A percentile compares a stretch with the other conserved stretches of the same genome.
Evolutionary conservation across 2,888 invertebrate species (phyloP).

Genomic region (Eurois occulta): DNA sequence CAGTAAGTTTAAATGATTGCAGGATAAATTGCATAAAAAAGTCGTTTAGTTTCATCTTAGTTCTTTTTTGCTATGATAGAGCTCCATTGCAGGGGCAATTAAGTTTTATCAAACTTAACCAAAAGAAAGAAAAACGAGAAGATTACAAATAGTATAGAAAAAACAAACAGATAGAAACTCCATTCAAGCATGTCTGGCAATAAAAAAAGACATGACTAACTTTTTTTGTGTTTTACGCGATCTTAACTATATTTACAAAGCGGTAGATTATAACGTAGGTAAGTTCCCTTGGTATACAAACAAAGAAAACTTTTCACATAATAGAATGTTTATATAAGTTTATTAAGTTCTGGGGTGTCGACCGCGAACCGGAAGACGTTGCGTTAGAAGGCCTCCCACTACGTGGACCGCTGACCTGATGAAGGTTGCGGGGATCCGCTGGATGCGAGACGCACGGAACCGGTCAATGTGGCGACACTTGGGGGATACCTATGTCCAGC

Average conservation of each 20-base stretch:
- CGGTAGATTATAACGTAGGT: background rate
- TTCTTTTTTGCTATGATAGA: background rate
- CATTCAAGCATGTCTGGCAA: constrained; percentile 39
- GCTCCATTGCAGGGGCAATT: constrained; percentile 5
- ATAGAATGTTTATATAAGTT: no score
- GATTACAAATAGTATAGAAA: constrained; percentile 32
- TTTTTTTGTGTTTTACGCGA: constrained; percentile 25
- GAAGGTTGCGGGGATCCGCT: no score
- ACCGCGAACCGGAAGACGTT: no score
- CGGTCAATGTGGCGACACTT: no score
- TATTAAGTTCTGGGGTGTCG: no score
- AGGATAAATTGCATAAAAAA: background rate
- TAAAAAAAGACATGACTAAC: constrained; percentile 37
- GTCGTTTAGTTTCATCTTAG: background rate
- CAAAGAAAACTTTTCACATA: constrained; percentile 5
- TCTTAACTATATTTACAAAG: constrained; percentile 46
- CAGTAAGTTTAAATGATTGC: background rate
- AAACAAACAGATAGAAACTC: constrained; percentile 20
- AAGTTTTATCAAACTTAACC: constrained; percentile 22
- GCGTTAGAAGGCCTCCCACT: no score
- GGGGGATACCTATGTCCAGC: no score
- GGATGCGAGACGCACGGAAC: no score
- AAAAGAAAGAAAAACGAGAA: constrained; percentile 11
- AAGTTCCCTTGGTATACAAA: constrained; percentile 17
- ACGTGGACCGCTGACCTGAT: no score